Percentiles rank a stretch among this genome's conserved stretches.
Conservation (phyloP, 2,888 invertebrate species). For the Oxystoma pomonae region DNA sequence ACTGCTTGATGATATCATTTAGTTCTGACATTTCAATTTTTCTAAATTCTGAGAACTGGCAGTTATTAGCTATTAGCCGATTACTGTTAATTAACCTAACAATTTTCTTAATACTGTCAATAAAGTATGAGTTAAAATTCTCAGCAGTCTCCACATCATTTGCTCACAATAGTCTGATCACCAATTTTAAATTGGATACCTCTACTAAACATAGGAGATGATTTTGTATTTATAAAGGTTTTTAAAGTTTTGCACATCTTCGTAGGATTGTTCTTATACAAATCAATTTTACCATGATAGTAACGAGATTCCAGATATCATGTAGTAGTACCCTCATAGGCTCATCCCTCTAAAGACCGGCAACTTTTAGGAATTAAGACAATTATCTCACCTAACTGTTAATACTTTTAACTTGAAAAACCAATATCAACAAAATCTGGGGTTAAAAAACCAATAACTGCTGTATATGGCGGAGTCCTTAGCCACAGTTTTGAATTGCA, state of each 20-base stretch:
- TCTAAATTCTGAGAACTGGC: not conserved
- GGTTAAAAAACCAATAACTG: too few species aligned
- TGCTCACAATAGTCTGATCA: not conserved
- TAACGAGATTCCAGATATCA: too few species aligned
- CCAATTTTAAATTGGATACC: too few species aligned
- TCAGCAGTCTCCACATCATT: not conserved
- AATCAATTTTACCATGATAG: not conserved
- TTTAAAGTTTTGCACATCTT: not conserved
- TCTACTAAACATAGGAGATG: too few species aligned
- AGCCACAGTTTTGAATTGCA: conserved; percentile 2
- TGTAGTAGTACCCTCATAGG: too few species aligned
- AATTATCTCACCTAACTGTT: too few species aligned
- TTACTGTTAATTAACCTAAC: not conserved
- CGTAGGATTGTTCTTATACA: not conserved
- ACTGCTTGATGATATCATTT: not conserved
- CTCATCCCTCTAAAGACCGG: too few species aligned
- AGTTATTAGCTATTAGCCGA: not conserved
- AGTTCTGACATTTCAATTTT: not conserved
- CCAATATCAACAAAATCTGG: too few species aligned
- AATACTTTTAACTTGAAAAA: too few species aligned
- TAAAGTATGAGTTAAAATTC: not conserved
- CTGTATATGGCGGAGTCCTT: too few species aligned
- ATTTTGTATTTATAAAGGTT: not conserved
- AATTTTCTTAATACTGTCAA: not conserved
- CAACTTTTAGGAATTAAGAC: too few species aligned